Conservation (phyloP, 2,888 invertebrate genomes). For the Acanthosepion esculentum region DNA sequence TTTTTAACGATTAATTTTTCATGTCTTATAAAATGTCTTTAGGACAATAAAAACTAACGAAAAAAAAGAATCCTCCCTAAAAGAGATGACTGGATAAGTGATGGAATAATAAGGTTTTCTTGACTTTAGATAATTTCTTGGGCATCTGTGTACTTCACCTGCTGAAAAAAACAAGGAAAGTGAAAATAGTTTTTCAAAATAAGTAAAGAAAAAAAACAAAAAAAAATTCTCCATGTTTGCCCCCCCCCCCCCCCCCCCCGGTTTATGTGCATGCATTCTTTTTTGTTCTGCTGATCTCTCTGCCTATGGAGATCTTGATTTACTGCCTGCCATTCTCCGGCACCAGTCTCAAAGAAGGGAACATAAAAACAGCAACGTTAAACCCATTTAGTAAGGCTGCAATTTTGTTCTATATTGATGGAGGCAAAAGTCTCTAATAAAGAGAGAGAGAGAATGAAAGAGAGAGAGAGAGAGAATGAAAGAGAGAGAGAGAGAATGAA, state of each 20-base stretch:
- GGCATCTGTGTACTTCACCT: too few species aligned
- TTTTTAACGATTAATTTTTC: too few species aligned
- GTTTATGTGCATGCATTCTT: not conserved
- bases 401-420: not conserved
- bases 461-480: not conserved
- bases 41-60: too few species aligned
- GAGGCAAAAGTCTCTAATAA: not conserved
- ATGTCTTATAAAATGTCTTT: too few species aligned
- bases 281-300: not conserved
- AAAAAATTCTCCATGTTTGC: too few species aligned
- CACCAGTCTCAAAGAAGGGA: not conserved
- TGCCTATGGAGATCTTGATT: not conserved
- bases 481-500: not conserved
- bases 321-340: not conserved
- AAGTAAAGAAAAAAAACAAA: not conserved
- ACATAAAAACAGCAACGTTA: not conserved
- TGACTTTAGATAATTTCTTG: too few species aligned
- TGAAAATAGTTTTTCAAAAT: not conserved
- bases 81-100: too few species aligned
- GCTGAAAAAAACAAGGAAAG: too few species aligned
- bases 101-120: too few species aligned
- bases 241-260: too few species aligned
- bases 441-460: not conserved
- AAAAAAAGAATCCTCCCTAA: too few species aligned
- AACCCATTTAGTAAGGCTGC: not conserved